Conservation (phyloP, 2,113 vertebrate species). For the Oostethus manadensis region DNA sequence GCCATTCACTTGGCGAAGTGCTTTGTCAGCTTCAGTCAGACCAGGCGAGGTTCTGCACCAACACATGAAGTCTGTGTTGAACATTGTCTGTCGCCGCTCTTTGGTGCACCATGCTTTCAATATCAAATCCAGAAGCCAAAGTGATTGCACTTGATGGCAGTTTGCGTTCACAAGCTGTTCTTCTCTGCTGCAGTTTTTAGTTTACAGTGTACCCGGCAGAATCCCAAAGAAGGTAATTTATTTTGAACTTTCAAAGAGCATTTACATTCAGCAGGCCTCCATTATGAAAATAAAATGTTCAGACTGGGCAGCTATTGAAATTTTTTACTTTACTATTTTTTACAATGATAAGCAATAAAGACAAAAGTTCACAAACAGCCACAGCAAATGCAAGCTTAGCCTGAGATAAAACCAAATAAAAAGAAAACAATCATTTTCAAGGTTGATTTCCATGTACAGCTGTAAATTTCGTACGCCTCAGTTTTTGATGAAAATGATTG, state of each 20-base stretch:
- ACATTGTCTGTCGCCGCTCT: slow-evolving; percentile 22
- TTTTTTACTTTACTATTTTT: not conserved
- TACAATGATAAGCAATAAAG: not conserved
- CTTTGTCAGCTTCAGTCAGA: slow-evolving; percentile 22
- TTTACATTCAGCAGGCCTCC: slow-evolving; percentile 29
- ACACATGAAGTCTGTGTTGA: slow-evolving; percentile 24
- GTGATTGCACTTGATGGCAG: slow-evolving; percentile 6
- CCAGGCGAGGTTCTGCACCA: slow-evolving; percentile 22
- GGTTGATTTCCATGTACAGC: not conserved
- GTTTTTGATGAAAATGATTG: too few species aligned
- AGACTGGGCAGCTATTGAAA: not conserved
- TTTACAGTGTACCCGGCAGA: slow-evolving; percentile 34
- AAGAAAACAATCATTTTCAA: not conserved
- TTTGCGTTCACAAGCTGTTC: slow-evolving; percentile 22
- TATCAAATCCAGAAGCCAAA: slow-evolving; percentile 32
- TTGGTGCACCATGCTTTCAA: slow-evolving; percentile 28
- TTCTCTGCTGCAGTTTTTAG: slow-evolving; percentile 21
- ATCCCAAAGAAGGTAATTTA: slow-evolving; percentile 29
- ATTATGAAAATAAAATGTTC: slow-evolving; percentile 5
- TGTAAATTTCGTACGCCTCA: too few species aligned
- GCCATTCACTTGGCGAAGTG: not conserved
- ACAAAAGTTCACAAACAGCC: slow-evolving; percentile 1
- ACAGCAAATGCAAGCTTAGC: not conserved
- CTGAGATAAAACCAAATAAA: not conserved
- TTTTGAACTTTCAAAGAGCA: slow-evolving; percentile 23